Evolutionary conservation across 2,113 vertebrate species (phyloP), one percentile per base, ranked within the genome.

Genomic region (Pygathrix nemaeus): DNA sequence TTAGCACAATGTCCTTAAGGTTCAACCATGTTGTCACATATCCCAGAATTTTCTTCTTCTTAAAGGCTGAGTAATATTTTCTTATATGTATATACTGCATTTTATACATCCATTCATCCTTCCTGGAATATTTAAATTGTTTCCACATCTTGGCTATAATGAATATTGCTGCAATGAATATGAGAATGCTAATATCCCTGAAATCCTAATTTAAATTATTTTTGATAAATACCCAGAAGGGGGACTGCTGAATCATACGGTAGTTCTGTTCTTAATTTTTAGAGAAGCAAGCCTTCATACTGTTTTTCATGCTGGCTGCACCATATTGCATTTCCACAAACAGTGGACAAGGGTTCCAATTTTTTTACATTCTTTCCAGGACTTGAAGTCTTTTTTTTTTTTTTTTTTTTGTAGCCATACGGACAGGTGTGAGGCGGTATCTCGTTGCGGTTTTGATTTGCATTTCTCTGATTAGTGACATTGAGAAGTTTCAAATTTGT

Each of bases 261-360:
- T 72, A 92, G 78, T 52, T 23, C 72, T 8, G 52, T 3, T n/a
- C 21, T 52, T 80, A 55, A 52, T 23, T 52, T 80, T n/a, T n/a
- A 18, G 14, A 48, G 79, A 30, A 66, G 68, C 9, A 30, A 66
- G 68, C 9, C 1, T 16, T 21, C 6, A 55, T 55, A 32, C 43
- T 48, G 4, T 17, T 32, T 48, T 35, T 2, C 18, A 79, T 14
- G 18, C 25, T 30, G 5, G 30, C 23, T 38, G 5, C 2, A 13
- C n/a, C 18, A 10, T 40, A 8, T 43, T 50, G 30, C 32, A 25
- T 70, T 80, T 80, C 18, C 50, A 43, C 48, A 5, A 66, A 50
- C 1, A 38, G 9, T 55, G 32, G 25, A n/a, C 20, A 8, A 75
- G 2, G 1, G 6, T 66, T 50, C 23, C 3, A 30, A 1, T 30